Percentiles rank a stretch among this genome's conserved stretches.
These are phyloP conservation scores for Mesorhabditis belari DNA, from an alignment of 2,888 invertebrate genomes.

Conservation along the genomic window DNA sequence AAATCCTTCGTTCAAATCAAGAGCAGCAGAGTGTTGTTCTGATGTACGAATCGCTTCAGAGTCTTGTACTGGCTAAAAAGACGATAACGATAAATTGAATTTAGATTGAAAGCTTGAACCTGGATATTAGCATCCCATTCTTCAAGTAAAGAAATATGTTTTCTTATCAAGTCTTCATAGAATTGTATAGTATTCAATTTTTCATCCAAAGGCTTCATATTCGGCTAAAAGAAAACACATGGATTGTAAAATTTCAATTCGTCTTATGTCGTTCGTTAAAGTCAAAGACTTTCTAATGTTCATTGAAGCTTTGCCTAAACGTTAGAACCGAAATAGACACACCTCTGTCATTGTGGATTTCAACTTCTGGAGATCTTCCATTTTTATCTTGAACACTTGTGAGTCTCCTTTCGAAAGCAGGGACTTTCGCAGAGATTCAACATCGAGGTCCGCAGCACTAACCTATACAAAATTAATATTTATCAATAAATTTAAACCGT, in stretches of 20 bases:
- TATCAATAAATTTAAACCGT: neutral
- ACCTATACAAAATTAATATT: neutral
- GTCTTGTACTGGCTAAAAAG: neutral
- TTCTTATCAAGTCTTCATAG: neutral
- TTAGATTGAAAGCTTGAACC: neutral
- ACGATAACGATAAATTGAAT: neutral
- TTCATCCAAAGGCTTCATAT: neutral
- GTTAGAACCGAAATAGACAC: too few species aligned
- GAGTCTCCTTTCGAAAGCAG: neutral
- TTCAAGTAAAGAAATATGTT: neutral
- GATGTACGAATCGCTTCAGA: neutral
- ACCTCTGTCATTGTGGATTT: neutral
- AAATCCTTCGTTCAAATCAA: neutral
- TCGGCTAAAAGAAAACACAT: neutral
- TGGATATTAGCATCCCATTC: neutral
- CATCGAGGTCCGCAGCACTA: neutral
- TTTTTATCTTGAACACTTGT: neutral
- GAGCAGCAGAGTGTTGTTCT: neutral
- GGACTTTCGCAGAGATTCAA: neutral
- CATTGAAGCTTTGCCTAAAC: too few species aligned
- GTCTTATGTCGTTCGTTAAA: too few species aligned
- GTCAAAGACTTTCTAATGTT: too few species aligned
- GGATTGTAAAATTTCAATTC: too few species aligned
- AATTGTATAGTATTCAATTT: neutral
- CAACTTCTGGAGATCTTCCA: neutral